Evolutionary conservation across 2,888 invertebrate species (phyloP).

Genomic region (Zhuqinia jingwanae): DNA sequence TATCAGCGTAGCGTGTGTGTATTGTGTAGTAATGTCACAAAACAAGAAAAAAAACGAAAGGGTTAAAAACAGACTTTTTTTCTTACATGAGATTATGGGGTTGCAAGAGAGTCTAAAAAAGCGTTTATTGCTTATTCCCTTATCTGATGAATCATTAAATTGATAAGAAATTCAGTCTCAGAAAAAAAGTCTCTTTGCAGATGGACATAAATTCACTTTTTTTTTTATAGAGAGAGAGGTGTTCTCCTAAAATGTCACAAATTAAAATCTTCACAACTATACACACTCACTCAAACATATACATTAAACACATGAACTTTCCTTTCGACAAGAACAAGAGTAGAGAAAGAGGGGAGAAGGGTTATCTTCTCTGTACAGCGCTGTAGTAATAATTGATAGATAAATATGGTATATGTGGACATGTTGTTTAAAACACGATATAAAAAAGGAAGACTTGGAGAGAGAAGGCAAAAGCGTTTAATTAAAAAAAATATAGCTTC

Average conservation of each 20-base stretch:
- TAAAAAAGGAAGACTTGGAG: conserved; percentile 14
- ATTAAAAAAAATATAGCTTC: conserved; percentile 66
- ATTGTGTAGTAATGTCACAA: no score
- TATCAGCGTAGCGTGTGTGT: no score
- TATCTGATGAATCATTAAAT: conserved; percentile 59
- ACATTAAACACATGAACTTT: not conserved
- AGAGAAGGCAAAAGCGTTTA: conserved; percentile 58
- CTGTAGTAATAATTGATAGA: conserved; percentile 53
- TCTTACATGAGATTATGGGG: no score
- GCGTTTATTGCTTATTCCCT: conserved; percentile 50
- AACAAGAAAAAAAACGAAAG: no score
- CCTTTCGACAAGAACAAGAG: not conserved
- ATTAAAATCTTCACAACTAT: conserved; percentile 9
- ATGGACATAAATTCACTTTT: conserved; percentile 17
- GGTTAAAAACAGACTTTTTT: no score
- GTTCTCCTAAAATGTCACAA: conserved; percentile 45
- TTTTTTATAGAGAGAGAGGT: no score
- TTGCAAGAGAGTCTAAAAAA: no score
- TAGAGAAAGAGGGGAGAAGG: conserved; percentile 55
- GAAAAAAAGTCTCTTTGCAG: not conserved
- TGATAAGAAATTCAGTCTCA: conserved; percentile 16
- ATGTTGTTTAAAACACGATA: not conserved
- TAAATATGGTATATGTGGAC: conserved; percentile 24
- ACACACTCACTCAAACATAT: not conserved
- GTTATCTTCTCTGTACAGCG: conserved; percentile 49